These are phyloP conservation scores for Lithophane semibrunnea DNA, from an alignment of 2,888 invertebrate genomes.

Conservation along the genomic window DNA sequence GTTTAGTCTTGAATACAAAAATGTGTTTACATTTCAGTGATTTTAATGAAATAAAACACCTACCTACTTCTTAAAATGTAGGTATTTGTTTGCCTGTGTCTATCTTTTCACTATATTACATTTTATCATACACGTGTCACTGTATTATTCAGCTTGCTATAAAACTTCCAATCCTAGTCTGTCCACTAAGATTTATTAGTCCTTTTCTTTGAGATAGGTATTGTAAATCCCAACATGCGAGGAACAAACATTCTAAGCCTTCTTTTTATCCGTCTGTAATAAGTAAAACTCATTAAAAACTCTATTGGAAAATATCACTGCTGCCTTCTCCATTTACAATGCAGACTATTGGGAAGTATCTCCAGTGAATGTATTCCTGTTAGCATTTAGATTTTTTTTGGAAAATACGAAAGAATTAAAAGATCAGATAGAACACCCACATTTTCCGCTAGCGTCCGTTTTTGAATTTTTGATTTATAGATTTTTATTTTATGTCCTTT, in stretches of 20 bases:
- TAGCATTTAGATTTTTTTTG: neutral
- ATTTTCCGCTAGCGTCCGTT: neutral
- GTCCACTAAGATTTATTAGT: slow-evolving; percentile 3
- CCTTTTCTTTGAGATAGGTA: neutral
- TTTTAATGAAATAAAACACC: neutral
- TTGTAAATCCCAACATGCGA: neutral
- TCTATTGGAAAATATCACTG: slow-evolving; percentile 7
- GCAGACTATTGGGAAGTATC: neutral
- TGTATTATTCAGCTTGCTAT: slow-evolving; percentile 6
- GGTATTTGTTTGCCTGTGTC: neutral
- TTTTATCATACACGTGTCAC: neutral
- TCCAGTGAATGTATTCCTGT: neutral
- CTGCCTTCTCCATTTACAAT: neutral
- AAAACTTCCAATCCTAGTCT: slow-evolving; percentile 14
- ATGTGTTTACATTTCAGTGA: too few species aligned
- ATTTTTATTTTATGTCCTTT: neutral
- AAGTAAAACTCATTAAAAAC: slow-evolving; percentile 2
- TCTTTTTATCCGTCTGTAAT: neutral
- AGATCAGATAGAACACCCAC: neutral
- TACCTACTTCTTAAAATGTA: neutral
- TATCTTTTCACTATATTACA: neutral
- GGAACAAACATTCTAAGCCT: neutral
- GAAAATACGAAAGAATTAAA: neutral
- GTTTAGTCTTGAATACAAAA: neutral
- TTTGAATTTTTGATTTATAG: neutral